Evolutionary conservation across 2,888 invertebrate species (phyloP).

Genomic region (Biston betularia): DNA sequence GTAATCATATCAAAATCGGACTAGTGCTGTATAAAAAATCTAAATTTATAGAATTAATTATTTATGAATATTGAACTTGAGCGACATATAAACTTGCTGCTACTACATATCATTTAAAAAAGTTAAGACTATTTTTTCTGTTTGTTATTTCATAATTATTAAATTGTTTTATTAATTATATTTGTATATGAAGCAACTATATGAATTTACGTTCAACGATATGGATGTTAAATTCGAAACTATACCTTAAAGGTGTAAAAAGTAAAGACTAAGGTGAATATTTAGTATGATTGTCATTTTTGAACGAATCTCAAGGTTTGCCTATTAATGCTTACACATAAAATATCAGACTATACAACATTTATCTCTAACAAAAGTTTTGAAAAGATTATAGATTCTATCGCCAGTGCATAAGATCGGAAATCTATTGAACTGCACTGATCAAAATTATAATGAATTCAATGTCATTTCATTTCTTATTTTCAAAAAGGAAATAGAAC

Average conservation of each 20-base stretch:
- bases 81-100: not conserved
- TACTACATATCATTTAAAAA: constrained; percentile 1
- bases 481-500: too few species aligned
- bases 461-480: too few species aligned
- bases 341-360: not conserved
- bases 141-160: not conserved
- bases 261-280: not conserved
- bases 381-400: too few species aligned
- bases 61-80: too few species aligned
- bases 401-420: too few species aligned
- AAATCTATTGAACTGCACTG: too few species aligned
- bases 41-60: too few species aligned
- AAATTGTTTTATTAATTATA: not conserved
- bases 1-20: too few species aligned
- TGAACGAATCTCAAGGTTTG: not conserved
- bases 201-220: not conserved
- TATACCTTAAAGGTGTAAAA: not conserved
- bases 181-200: not conserved
- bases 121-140: not conserved
- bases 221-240: not conserved
- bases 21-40: too few species aligned
- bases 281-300: not conserved
- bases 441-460: too few species aligned
- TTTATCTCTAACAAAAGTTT: not conserved
- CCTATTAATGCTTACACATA: not conserved